These are phyloP conservation scores for Thunnus thynnus DNA, from an alignment of 2,113 vertebrate genomes.

Conservation along the genomic window DNA sequence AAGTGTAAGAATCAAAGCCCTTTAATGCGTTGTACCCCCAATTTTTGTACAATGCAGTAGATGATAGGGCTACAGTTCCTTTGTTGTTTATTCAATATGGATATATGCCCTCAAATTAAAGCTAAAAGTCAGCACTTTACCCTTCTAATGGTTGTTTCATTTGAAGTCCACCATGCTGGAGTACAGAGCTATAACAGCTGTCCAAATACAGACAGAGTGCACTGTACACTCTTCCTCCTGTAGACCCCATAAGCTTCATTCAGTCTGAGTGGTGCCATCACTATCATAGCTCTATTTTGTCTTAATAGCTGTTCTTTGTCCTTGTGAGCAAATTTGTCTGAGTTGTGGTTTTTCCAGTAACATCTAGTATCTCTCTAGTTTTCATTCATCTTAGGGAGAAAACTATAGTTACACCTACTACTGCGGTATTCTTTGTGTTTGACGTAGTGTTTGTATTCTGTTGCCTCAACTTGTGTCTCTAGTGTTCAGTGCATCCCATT, in stretches of 20 bases:
- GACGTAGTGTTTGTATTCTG: not conserved
- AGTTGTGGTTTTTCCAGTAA: conserved; percentile 21
- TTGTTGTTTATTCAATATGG: not conserved
- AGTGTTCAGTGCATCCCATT: not conserved
- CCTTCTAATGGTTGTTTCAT: not conserved
- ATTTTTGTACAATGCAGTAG: not conserved
- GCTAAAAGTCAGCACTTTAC: conserved; percentile 17
- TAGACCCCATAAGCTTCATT: conserved; percentile 28
- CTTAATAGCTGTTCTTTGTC: not conserved
- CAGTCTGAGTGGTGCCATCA: not conserved
- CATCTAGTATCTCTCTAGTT: conserved; percentile 2
- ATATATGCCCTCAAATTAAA: conserved; percentile 4
- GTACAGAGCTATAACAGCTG: conserved; percentile 12
- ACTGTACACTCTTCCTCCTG: conserved; percentile 12
- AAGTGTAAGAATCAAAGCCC: not conserved
- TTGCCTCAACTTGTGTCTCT: not conserved
- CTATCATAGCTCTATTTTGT: conserved; percentile 9
- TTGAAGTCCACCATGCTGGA: not conserved
- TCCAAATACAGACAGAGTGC: conserved; percentile 54
- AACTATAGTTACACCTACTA: not conserved
- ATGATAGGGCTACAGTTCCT: not conserved
- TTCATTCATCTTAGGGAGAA: not conserved
- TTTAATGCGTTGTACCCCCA: not conserved
- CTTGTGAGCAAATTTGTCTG: not conserved
- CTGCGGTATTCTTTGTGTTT: conserved; percentile 3